Evolutionary conservation across 1,140 invertebrate species (phyloP), one percentile per base, ranked within the genome.

Genomic region (Coenobita brevimanus): DNA sequence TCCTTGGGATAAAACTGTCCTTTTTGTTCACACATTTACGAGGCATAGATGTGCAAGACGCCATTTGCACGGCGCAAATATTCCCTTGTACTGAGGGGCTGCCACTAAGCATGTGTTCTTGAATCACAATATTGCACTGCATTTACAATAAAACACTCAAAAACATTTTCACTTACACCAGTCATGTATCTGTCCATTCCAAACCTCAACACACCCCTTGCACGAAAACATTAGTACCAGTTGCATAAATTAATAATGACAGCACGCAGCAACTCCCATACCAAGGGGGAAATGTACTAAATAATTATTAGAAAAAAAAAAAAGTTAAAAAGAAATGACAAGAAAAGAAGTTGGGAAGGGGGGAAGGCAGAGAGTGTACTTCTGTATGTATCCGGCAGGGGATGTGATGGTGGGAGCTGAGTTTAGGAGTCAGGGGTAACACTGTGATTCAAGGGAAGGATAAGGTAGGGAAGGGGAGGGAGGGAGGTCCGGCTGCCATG

Each of bases 221-320:
- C 81, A 83, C 81, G 57, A 17, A 83, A 83, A 83, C 81, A 83
- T 50, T 73, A 64, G 81, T 83, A 73, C 81, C 73, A 64, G 81
- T 83, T 83, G 81, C 81, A 83, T 83, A 83, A 83, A 83, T 83
- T 67, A 83, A 73, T 57, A 43, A 67, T 83, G 81, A 54, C 62
- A 83, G 81, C 81, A 83, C 64, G 73, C 78, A 46, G 41, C 21
- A 80, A 81, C 57, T 36, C 81, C 43, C 81, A 50, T 27, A 33
- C 80, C 24, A 15, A 82, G 80, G 80, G 69, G 50, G 69, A 82
- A 82, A 82, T 82, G 80, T 64, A 82, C 80, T 82, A 67, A 60
- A 60, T 82, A 82, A 82, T 67, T 67, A 82, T n/a, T 33, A 30
- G 67, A 10, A 54, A 71, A 71, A 17, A 71, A 71, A 71, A 38